A percentile compares a stretch with the other conserved stretches of the same genome.
phyloP scores from a whole-genome alignment of 2,113 vertebrate genomes.

The Aegotheles bennettii region DNA sequence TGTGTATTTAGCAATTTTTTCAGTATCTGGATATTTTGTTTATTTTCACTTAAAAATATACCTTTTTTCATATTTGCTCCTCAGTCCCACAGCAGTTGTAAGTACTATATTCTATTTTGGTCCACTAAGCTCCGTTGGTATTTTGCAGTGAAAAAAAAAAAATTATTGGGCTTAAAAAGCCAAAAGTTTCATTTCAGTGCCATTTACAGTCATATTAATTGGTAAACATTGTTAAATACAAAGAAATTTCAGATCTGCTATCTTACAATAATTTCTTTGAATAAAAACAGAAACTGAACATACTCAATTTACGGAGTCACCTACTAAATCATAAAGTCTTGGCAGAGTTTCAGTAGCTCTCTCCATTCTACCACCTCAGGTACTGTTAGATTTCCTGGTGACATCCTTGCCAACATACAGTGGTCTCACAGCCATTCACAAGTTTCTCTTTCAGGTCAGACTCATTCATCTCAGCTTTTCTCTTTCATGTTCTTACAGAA shows the following conservation, averaged over 20 bases:
- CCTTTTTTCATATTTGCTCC: neutral
- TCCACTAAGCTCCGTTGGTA: neutral
- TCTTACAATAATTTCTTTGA: neutral
- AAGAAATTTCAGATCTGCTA: neutral
- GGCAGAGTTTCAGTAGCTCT: neutral
- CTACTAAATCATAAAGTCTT: neutral
- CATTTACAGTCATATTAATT: neutral
- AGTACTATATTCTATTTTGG: neutral
- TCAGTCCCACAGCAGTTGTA: neutral
- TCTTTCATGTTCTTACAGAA: neutral
- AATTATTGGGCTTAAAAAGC: neutral
- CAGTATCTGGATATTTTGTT: neutral
- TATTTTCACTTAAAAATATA: neutral
- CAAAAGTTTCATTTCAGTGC: neutral
- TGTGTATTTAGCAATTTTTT: neutral
- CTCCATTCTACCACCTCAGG: neutral
- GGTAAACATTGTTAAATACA: neutral
- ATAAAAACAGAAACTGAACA: neutral
- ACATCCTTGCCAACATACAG: neutral
- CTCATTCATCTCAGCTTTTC: neutral
- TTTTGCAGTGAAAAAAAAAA: neutral
- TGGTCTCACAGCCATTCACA: neutral
- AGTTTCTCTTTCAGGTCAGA: neutral
- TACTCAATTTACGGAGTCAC: neutral
- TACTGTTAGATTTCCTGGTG: neutral